These are phyloP conservation scores for Montipora foliosa DNA, from an alignment of 64 coral and sea anemone species.

Conservation along the genomic window DNA sequence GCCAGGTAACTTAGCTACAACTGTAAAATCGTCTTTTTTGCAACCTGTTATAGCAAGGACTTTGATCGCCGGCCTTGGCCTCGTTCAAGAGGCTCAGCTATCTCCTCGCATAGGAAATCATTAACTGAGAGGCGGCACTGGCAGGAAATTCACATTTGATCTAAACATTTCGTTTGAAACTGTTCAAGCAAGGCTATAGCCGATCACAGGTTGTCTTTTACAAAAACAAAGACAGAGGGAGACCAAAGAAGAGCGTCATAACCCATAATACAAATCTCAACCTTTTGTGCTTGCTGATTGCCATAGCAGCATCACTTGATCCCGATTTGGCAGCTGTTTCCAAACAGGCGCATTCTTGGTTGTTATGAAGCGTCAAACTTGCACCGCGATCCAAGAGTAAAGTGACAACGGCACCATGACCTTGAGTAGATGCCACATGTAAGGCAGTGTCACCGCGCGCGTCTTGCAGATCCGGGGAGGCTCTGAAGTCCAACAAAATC, in stretches of 20 bases:
- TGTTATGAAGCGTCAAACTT: slow-evolving; percentile 48
- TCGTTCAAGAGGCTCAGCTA: too few species aligned
- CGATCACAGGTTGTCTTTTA: neutral
- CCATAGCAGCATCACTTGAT: slow-evolving; percentile 56
- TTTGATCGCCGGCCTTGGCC: too few species aligned
- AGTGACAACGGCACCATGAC: slow-evolving; percentile 39
- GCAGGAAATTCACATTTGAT: too few species aligned
- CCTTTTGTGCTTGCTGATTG: slow-evolving; percentile 75
- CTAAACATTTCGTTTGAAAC: too few species aligned
- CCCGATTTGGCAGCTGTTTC: slow-evolving; percentile 67
- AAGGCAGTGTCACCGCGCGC: slow-evolving; percentile 58
- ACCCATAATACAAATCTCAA: neutral
- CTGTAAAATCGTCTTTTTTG: too few species aligned
- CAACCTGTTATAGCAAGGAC: too few species aligned
- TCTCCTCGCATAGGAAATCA: too few species aligned
- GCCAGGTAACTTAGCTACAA: too few species aligned
- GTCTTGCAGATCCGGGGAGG: slow-evolving; percentile 66
- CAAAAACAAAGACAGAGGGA: neutral
- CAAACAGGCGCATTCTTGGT: slow-evolving; percentile 31
- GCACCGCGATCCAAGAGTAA: slow-evolving; percentile 71
- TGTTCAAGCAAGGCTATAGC: neutral
- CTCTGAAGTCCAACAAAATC: slow-evolving; percentile 61
- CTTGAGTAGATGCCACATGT: slow-evolving; percentile 54
- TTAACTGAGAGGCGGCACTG: too few species aligned
- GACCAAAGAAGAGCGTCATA: neutral